Evolutionary conservation across 2,113 vertebrate species (phyloP), one percentile per base, ranked within the genome.

Genomic region (Poecile atricapillus): DNA sequence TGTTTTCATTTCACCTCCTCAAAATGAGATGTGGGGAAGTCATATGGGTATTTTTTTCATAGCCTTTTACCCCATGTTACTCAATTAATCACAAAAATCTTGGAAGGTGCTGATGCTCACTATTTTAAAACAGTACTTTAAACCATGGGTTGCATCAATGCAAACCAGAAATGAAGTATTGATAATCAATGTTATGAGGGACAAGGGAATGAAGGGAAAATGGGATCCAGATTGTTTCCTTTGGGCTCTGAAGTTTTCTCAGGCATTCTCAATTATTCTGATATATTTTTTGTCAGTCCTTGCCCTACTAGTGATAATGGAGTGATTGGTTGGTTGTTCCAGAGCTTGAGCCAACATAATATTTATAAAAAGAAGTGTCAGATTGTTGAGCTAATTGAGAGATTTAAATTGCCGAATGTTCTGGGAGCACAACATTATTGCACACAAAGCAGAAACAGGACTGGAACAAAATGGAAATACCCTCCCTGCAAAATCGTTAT

Each of bases 231-330:
- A 84, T 67, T 59, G 35, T 79, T 93, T 83, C 17, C 35, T 76
- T 77, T 37, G 41, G 13, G 28, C 52, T 92, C 74, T 92, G 74
- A 75, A 73, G 49, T 68, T 89, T 96, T 86, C 81, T 75, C 55
- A 92, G 83, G 68, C 85, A 75, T 86, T 92, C 74, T 85, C 31
- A 83, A 67, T 84, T 87, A 70, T 67, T 81, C 28, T 60, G 63
- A 60, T 91, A 56, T 69, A 56, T 83, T 95, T 39, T 96, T 55
- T 88, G 47, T 78, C 96, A 76, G 59, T 85, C 92, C 64, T 94
- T 97, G 70, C 85, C 93, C 92, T 93, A 5, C 37, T 49, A 46
- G 94, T 82, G 92, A 93, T 91, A 96, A 96, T 94, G 73, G 67
- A 95, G 65, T 87, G 87, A 89, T 89, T 2, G 28, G 35, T 79